Evolutionary conservation across 1,140 invertebrate species (phyloP), one percentile per base, ranked within the genome.

Genomic region (Zelostemma sp.): DNA sequence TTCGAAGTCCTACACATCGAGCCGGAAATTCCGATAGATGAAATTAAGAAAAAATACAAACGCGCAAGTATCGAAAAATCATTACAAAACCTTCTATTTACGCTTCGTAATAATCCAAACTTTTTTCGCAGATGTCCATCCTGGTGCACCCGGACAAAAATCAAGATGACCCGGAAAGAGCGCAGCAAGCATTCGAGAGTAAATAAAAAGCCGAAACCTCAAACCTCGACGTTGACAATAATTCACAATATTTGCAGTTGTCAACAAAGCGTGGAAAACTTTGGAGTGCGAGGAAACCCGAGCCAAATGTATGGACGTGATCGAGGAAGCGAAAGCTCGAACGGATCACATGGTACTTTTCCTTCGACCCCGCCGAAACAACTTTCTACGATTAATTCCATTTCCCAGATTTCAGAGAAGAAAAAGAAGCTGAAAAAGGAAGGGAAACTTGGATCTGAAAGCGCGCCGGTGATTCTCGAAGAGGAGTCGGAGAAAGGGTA

Each of bases 61-160:
- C 90, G 95, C 75, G 90, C 91, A 80, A 79, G 85, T 81, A n/a
- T n/a, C n/a, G n/a, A n/a, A n/a, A n/a, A n/a, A n/a, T n/a, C n/a
- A n/a, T n/a, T n/a, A n/a, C n/a, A n/a, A n/a, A n/a, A n/a, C n/a
- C n/a, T n/a, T n/a, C n/a, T n/a, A n/a, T n/a, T n/a, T n/a, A n/a
- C n/a, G n/a, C n/a, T n/a, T n/a, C n/a, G n/a, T n/a, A n/a, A n/a
- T n/a, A n/a, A n/a, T n/a, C n/a, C 31, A 40, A 35, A 25, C n/a
- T n/a, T n/a, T 33, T 74, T 77, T 84, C 77, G 19, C 78, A 93
- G 88, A 90, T 99, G 76, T 99, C 97, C 11, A 96, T 99, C 83
- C 88, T 99, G 67, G 96, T 99, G 0, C 98, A 99, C 92, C 98
- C 98, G 41, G 97, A 99, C 79, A 98, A 98, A 88, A 99, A 99